Evolutionary conservation across 2,113 vertebrate species (phyloP), one percentile per base, ranked within the genome.

Genomic region (Muscicapa adusta): DNA sequence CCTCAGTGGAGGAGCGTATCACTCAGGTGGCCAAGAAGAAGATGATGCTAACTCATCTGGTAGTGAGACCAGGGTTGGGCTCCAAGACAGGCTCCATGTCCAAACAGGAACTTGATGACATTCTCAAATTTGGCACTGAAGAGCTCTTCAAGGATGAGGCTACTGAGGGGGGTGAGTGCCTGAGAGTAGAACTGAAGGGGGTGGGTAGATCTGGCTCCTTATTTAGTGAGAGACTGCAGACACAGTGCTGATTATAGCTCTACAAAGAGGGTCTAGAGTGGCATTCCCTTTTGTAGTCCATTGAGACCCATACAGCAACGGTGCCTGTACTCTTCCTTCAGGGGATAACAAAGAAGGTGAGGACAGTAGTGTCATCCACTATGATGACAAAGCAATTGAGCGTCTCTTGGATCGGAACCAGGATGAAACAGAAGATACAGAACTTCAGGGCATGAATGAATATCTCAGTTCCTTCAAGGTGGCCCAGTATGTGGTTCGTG

Each of bases 21-120:
- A 99, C 99, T 10, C 99, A 99, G 97, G 99, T 99, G 97, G 99
- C 99, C 14, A 99, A 99, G 98, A 99, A 99, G 97, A 99, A 99
- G 96, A 99, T 99, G 99, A 99, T 99, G 99, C 96, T 99, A 83
- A 99, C 99, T 14, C 99, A 99, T 92, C 97, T 99, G 76, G 99
- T 99, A 83, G 99, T 99, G 92, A 98, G 99, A 36, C 99, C 99
- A 6, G 99, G 99, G 53, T 96, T 99, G 57, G 99, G 99, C 85
- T 99, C 99, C 82, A 99, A 99, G 96, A 99, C 99, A 2, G 99
- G 99, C 47, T 99, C 99, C 89, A 99, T 99, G 99, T 99, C 99
- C 73, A 99, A 99, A 89, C 99, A 99, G 96, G 99, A 99, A 93
- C 98, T 99, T 51, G 99, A 99, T 82, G 99, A 99, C 82, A 99